Percentiles rank a stretch among this genome's conserved stretches.
phyloP scores from a whole-genome alignment of 2,888 invertebrate genomes.

The Poecilus cupreus region DNA sequence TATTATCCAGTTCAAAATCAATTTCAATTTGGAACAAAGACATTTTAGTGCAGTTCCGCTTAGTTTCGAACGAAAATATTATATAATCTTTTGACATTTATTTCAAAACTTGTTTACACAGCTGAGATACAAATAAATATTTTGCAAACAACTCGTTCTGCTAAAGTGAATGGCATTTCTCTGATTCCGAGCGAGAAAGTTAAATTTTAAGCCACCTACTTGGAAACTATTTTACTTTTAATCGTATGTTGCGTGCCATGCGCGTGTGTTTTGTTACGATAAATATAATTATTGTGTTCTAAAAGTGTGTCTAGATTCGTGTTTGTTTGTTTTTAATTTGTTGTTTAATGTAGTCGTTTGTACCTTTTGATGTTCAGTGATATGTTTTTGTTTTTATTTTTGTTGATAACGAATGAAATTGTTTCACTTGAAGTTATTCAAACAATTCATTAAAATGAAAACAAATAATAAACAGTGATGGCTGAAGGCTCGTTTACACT shows the following conservation, averaged over 20 bases:
- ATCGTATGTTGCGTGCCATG: background rate
- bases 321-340: background rate
- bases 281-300: background rate
- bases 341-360: background rate
- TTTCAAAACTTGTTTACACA: background rate
- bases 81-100: constrained; percentile 5
- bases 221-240: constrained; percentile 31
- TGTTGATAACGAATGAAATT: background rate
- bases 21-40: background rate
- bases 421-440: background rate
- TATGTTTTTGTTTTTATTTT: background rate
- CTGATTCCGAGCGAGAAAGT: constrained; percentile 17
- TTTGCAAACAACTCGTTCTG: background rate
- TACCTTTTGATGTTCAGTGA: background rate
- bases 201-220: constrained; percentile 1
- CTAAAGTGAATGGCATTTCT: constrained; percentile 22
- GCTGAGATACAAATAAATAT: background rate
- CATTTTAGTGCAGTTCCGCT: background rate
- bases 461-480: background rate
- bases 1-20: background rate
- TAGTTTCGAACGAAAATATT: background rate
- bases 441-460: no score
- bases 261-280: constrained; percentile 3
- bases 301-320: background rate
- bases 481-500: constrained; percentile 8